phyloP scores from a whole-genome alignment of 1,140 invertebrate species.

The Drosophila nigromelanica region DNA sequence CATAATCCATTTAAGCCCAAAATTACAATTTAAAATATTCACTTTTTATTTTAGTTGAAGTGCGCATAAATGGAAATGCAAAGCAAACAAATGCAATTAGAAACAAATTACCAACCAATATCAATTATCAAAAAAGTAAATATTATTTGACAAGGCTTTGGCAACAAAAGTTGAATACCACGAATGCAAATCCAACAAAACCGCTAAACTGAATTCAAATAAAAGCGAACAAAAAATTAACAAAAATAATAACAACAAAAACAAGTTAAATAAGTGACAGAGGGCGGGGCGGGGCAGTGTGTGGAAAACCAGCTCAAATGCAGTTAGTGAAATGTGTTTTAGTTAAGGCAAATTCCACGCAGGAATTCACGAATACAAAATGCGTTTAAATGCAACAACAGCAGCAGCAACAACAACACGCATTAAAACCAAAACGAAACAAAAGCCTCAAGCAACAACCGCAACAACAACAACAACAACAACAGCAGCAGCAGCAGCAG shows the following conservation, averaged over 20 bases:
- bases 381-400: conserved; percentile 77
- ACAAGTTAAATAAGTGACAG: conserved; percentile 11
- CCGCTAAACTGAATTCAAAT: conserved; percentile 6
- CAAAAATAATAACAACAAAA: conserved; percentile 12
- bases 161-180: not conserved
- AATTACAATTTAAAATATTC: conserved; percentile 2
- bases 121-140: conserved; percentile 17
- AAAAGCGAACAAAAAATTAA: not conserved
- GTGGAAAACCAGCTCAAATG: conserved; percentile 60
- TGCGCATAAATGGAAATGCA: not conserved
- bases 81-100: conserved; percentile 27
- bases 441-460: conserved; percentile 18
- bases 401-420: conserved; percentile 47
- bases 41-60: not conserved
- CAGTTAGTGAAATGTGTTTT: conserved; percentile 75
- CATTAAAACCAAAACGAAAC: conserved; percentile 38
- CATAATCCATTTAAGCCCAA: not conserved
- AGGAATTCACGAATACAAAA: conserved; percentile 68
- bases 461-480: conserved; percentile 20
- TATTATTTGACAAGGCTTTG: conserved; percentile 5
- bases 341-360: conserved; percentile 65
- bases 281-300: conserved; percentile 1
- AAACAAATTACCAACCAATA: conserved; percentile 12
- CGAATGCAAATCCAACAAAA: too few species aligned
- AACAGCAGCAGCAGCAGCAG: conserved; percentile 14